Evolutionary conservation across 2,797 vertebrate species (phyloP), one percentile per base, ranked within the genome.

Genomic region (Syndactyla subalaris): DNA sequence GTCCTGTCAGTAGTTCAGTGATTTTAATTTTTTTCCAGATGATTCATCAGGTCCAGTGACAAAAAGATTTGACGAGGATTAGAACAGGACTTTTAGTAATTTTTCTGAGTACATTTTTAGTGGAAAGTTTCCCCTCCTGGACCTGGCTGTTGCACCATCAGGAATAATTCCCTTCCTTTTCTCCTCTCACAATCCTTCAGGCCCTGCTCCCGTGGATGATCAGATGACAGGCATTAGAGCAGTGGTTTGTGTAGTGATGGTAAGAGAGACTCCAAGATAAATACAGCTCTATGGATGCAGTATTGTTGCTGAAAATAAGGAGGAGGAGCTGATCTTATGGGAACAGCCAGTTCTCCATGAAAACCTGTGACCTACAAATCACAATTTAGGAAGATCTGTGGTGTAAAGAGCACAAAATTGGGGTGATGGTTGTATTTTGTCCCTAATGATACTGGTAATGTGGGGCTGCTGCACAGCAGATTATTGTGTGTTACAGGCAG

Each of bases 1-100:
- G 21, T n/a, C 63, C 30, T 36, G 12, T 36, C 70, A 39, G 52
- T 38, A 45, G 13, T 39, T 83, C 32, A 17, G 68, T 45, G 57
- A 19, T 38, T 90, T 66, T 80, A 52, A 34, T 51, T 83, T 74
- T 84, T 46, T 74, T 77, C 66, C 70, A 57, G 73, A 29, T 80
- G 72, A 85, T 90, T 74, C 63, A 41, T 48, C 57, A 36, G 54
- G 52, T 36, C 57, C 45, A 51, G 41, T 45, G 43, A 32, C 72
- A 67, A 57, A 80, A 67, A 86, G 62, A 85, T 92, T n/a, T 65
- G 85, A 70, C 72, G 52, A 83, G 88, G 83, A 92, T 88, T 71
- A 88, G 62, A 34, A 29, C 20, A 38, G 59, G 45, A 65, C 23
- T 80, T 90, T 85, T 18, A 54, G 41, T 54, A 32, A 16, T 76